A percentile compares a stretch with the other conserved stretches of the same genome.
phyloP scores from a whole-genome alignment of 1,140 invertebrate genomes.

The Coelopa frigida region DNA sequence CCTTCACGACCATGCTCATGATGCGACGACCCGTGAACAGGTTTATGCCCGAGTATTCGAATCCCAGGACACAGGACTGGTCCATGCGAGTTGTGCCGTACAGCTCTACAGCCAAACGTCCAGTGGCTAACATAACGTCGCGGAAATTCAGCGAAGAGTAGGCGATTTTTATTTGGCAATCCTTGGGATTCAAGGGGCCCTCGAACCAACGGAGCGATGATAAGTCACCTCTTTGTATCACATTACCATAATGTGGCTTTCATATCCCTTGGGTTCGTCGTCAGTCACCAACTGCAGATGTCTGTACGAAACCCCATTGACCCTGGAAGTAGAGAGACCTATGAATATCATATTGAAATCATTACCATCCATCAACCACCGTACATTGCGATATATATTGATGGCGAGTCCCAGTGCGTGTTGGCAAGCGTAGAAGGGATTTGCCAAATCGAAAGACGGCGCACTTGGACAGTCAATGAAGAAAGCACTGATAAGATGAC shows the following conservation, averaged over 20 bases:
- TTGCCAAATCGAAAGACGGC: conserved; percentile 56
- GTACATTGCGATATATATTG: conserved; percentile 68
- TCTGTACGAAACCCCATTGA: conserved; percentile 75
- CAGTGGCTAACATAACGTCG: conserved; percentile 71
- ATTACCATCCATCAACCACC: no score
- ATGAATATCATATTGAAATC: not conserved
- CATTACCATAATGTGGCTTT: conserved; percentile 71
- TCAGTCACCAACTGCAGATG: conserved; percentile 52
- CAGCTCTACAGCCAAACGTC: conserved; percentile 59
- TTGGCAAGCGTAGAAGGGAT: conserved; percentile 59
- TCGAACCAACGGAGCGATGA: conserved; percentile 78
- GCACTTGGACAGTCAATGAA: conserved; percentile 59
- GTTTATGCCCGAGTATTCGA: conserved; percentile 64
- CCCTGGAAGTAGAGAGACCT: conserved; percentile 43
- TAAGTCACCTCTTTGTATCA: conserved; percentile 72
- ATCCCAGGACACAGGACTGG: conserved; percentile 62
- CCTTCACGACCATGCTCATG: conserved; percentile 59
- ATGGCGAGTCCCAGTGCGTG: conserved; percentile 66
- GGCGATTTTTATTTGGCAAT: conserved; percentile 49
- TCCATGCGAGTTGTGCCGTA: conserved; percentile 49
- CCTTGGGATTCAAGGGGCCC: conserved; percentile 46
- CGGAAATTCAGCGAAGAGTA: conserved; percentile 68
- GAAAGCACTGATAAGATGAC: conserved; percentile 54
- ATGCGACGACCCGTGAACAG: conserved; percentile 54
- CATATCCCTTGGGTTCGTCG: conserved; percentile 28